These are phyloP conservation scores for Parthenolecanium corni DNA, from an alignment of 2,888 invertebrate species.

Conservation along the genomic window DNA sequence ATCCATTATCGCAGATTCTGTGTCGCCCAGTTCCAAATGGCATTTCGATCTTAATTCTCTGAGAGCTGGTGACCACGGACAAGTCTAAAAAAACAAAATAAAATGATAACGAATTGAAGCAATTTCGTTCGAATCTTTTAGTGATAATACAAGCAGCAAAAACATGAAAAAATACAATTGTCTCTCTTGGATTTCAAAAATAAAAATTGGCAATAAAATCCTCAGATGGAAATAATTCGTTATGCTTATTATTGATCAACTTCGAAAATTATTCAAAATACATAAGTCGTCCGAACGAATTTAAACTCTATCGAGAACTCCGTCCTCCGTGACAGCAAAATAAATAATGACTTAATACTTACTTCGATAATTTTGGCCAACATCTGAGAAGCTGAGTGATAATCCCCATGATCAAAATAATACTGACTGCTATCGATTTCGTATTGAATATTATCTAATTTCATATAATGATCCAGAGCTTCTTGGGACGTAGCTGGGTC, in stretches of 20 bases:
- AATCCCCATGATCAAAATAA: conserved; percentile 46
- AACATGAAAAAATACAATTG: no score
- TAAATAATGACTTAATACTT: conserved; percentile 12
- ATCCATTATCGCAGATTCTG: conserved; percentile 78
- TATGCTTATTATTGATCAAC: no score
- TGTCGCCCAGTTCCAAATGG: conserved; percentile 65
- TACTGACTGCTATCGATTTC: conserved; percentile 54
- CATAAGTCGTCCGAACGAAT: no score
- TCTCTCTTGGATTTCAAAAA: no score
- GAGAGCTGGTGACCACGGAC: conserved; percentile 79
- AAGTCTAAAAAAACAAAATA: conserved; percentile 40
- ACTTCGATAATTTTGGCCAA: conserved; percentile 58
- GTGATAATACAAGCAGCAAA: no score
- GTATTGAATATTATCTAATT: conserved; percentile 52
- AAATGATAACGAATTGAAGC: no score
- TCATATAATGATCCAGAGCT: conserved; percentile 55
- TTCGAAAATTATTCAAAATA: no score
- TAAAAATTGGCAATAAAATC: no score
- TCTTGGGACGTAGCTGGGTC: conserved; percentile 40
- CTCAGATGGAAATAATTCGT: no score
- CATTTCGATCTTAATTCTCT: conserved; percentile 78
- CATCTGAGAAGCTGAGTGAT: conserved; percentile 49
- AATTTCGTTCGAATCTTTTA: no score
- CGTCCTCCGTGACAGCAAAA: no score
- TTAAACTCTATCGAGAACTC: no score